Evolutionary conservation across 2,888 invertebrate genomes (phyloP).

Genomic region (Orthosia incerta): DNA sequence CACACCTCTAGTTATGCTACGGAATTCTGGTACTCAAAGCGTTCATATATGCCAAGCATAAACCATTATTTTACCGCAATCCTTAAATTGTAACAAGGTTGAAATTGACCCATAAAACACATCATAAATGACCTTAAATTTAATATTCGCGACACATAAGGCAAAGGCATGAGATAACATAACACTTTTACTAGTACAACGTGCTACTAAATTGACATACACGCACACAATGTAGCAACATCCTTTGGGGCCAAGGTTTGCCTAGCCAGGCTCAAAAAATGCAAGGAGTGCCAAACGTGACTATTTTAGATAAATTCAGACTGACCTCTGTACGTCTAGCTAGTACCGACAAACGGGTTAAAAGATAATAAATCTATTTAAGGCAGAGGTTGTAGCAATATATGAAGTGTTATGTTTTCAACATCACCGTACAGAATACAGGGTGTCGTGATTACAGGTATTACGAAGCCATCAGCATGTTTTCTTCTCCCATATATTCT

Average conservation of each 20-base stretch:
- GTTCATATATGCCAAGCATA: neutral
- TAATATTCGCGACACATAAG: slow-evolving; percentile 25
- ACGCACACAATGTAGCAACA: slow-evolving; percentile 56
- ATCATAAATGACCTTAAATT: slow-evolving; percentile 4
- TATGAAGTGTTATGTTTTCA: neutral
- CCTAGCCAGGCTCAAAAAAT: slow-evolving; percentile 43
- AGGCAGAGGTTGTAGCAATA: neutral
- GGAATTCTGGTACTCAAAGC: neutral
- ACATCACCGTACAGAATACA: too few relatives aligned
- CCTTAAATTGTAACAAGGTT: neutral
- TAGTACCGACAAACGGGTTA: slow-evolving; percentile 23
- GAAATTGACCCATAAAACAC: neutral
- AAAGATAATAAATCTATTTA: slow-evolving; percentile 25
- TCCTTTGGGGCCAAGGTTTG: slow-evolving; percentile 64
- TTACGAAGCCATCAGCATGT: too few relatives aligned
- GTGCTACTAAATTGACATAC: slow-evolving; percentile 33
- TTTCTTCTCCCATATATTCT: too few relatives aligned
- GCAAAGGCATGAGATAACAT: neutral
- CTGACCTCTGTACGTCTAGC: slow-evolving; percentile 54
- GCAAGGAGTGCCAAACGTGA: slow-evolving; percentile 58
- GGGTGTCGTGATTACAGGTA: too few relatives aligned
- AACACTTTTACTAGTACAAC: slow-evolving; percentile 8
- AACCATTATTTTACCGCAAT: neutral
- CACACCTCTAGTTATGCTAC: neutral
- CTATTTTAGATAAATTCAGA: slow-evolving; percentile 49